Base-by-base conservation (phyloP, 2,113 vertebrate species). In the Chitala chitala region DNA sequence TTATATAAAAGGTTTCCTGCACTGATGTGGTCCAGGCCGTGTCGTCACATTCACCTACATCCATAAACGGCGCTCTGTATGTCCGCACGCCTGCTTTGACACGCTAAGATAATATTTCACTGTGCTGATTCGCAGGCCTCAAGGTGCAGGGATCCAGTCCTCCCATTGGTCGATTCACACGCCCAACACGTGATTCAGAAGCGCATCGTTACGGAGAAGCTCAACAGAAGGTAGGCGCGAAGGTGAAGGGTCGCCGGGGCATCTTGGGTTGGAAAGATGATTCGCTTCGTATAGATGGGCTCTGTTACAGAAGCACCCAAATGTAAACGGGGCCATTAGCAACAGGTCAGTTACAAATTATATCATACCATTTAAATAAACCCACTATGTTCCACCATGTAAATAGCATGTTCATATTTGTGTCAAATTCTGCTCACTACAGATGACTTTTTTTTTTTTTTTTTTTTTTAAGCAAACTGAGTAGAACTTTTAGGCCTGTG, bases 171-270 rank as follows among this genome's bases (percentile, higher is more conserved):
- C 20, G 94, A 98, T 86, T 98, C 94, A 74, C 89, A 86, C 29
- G 89, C 95, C 77, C 95, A 96, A 86, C 90, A 91, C 64, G 84
- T 93, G 81, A 96, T 98, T 79, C 95, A 94, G 87, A 98, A 87
- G 82, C 85, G 90, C 69, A 98, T 99, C 0, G 87, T 92, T 22
- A 90, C 96, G 82, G 95, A 98, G 85, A 96, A 94, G 73, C 89
- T 99, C 76, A 91, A 77, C 74, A 92, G 90, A 89, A 88, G 81
- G 97, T 98, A 79, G 79, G 94, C 91, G 80, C 66, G 66, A 3
- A 38, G 15, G 7, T 12, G 6, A 1, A 33, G 65, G n/a, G 42
- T 12, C 3, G 17, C 38, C 10, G 22, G 40, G 40, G 5, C 20
- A 51, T 22, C 15, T 12, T 20, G 44, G 12, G 4, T 12, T 22